Evolutionary conservation across 2,113 vertebrate species (phyloP).

Genomic region (Sigmodon hispidus): DNA sequence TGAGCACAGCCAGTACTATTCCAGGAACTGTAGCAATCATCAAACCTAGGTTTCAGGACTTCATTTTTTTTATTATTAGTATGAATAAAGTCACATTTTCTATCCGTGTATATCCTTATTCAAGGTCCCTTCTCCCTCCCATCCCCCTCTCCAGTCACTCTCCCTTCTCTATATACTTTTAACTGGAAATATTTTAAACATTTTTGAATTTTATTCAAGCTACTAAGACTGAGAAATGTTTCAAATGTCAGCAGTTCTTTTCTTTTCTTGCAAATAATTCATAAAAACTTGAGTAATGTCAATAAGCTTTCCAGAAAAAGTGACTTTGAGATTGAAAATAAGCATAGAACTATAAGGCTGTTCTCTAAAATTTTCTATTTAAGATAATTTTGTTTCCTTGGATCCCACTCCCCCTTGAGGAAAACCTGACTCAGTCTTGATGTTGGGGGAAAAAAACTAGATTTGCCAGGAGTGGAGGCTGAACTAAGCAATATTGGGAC

Average conservation of each 20-base stretch:
- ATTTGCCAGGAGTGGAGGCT: no score
- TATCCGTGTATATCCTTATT: no score
- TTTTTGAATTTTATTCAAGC: conserved; percentile 62
- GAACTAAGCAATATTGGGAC: no score
- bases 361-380: background rate
- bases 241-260: conserved; percentile 64
- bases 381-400: conserved; percentile 46
- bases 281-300: conserved; percentile 53
- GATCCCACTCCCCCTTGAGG: no score
- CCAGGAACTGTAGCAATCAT: background rate
- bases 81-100: no score
- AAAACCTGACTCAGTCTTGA: no score
- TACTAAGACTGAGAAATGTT: conserved; percentile 60
- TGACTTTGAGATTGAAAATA: conserved; percentile 53
- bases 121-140: no score
- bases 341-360: background rate
- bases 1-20: no score
- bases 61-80: no score
- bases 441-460: no score
- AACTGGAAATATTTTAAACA: conserved; percentile 60
- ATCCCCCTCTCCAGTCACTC: no score
- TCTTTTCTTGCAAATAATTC: conserved; percentile 57
- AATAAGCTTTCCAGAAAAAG: conserved; percentile 69
- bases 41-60: background rate
- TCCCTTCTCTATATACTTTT: conserved; percentile 14